Evolutionary conservation across 2,797 vertebrate genomes (phyloP).

Genomic region (Cephalopachus bancanus): DNA sequence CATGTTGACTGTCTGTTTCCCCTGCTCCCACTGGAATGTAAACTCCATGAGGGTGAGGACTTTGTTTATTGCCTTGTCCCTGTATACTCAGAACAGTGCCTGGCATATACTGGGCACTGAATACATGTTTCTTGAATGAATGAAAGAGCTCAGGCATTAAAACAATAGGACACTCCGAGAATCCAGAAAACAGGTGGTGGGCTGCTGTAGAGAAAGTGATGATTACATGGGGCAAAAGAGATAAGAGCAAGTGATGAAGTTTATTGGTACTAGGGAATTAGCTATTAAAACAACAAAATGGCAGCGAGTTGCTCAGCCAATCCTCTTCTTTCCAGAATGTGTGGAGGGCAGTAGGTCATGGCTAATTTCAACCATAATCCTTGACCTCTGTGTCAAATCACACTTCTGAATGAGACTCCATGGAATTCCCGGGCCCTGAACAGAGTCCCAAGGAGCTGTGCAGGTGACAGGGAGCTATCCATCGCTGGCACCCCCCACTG

Average conservation of each 20-base stretch:
- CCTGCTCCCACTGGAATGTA: not conserved
- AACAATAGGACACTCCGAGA: not conserved
- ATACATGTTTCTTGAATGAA: not conserved
- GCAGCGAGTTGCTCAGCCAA: not conserved
- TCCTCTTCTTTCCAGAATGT: constrained; percentile 29
- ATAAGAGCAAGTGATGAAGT: not conserved
- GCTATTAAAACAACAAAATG: not conserved
- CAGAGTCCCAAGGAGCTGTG: not conserved
- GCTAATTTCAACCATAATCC: not conserved
- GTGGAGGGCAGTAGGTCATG: not conserved
- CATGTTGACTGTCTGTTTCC: not conserved
- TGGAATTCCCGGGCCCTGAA: not conserved
- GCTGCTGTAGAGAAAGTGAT: not conserved
- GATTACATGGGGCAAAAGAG: not conserved
- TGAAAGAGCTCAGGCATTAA: not conserved
- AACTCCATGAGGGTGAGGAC: not conserved
- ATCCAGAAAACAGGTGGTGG: not conserved
- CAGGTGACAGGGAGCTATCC: not conserved
- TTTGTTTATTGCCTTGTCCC: not conserved
- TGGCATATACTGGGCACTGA: not conserved
- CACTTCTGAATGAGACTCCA: not conserved
- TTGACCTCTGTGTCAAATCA: not conserved
- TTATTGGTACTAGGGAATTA: constrained; percentile 44
- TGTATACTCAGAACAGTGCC: not conserved
- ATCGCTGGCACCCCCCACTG: not conserved